These are phyloP conservation scores for Tenthredo distinguenda DNA, from an alignment of 2,888 invertebrate genomes.

Conservation along the genomic window DNA sequence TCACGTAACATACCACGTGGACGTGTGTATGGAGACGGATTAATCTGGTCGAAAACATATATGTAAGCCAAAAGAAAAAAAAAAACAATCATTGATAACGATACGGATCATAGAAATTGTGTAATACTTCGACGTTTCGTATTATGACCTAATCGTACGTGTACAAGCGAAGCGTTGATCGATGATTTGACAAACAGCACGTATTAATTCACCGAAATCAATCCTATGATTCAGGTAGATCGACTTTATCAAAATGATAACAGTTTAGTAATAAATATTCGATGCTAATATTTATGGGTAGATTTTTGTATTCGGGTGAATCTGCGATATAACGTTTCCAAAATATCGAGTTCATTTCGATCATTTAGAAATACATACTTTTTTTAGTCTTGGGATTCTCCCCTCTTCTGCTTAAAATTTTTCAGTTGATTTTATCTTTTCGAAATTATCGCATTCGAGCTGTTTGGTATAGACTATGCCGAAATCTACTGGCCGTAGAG, in stretches of 20 bases:
- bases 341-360: background rate
- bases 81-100: background rate
- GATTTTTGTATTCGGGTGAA: background rate
- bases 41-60: background rate
- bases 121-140: background rate
- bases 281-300: background rate
- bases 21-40: background rate
- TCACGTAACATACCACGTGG: background rate
- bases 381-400: background rate
- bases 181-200: background rate
- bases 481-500: background rate
- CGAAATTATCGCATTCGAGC: background rate
- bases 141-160: background rate
- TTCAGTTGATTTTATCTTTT: background rate
- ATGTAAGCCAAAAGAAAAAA: background rate
- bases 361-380: background rate
- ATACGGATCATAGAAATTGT: background rate
- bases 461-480: background rate
- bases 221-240: background rate
- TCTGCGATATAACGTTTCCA: background rate
- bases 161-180: background rate
- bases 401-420: background rate
- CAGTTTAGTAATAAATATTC: background rate
- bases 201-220: background rate
- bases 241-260: background rate